These are phyloP conservation scores for Hycleus cichorii DNA, from an alignment of 1,140 invertebrate genomes.

Conservation along the genomic window DNA sequence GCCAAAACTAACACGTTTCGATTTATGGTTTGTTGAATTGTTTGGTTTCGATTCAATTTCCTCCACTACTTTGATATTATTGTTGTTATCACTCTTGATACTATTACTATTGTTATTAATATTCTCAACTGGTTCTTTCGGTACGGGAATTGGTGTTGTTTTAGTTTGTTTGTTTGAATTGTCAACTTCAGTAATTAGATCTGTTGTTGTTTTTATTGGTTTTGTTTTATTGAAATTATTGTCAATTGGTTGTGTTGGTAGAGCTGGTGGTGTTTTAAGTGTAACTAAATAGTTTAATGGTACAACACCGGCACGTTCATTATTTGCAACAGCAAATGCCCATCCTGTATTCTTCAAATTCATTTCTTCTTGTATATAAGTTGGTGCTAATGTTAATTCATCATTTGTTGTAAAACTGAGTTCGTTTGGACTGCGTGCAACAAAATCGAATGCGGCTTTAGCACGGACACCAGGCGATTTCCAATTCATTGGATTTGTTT, in stretches of 20 bases:
- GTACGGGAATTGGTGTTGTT: background rate
- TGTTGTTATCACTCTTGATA: background rate
- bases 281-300: conserved; percentile 70
- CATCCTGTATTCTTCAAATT: conserved; percentile 62
- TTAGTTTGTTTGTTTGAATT: conserved; percentile 3
- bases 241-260: conserved; percentile 8
- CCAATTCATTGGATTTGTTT: conserved; percentile 57
- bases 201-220: too few species aligned
- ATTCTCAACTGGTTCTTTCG: conserved; percentile 3
- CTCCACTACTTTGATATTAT: background rate
- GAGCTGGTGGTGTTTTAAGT: conserved; percentile 20
- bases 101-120: conserved; percentile 9
- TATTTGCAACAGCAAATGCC: conserved; percentile 64
- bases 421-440: conserved; percentile 63
- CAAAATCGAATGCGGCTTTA: conserved; percentile 69
- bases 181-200: too few species aligned
- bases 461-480: conserved; percentile 63
- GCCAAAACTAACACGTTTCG: conserved; percentile 39
- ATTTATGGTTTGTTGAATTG: conserved; percentile 11
- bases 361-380: conserved; percentile 65
- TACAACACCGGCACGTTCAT: conserved; percentile 59
- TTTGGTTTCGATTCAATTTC: background rate
- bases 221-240: background rate
- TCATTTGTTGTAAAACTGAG: conserved; percentile 70
- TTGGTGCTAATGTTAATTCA: conserved; percentile 72